Evolutionary conservation across 2,113 vertebrate genomes (phyloP).

Genomic region (Trachemys scripta): DNA sequence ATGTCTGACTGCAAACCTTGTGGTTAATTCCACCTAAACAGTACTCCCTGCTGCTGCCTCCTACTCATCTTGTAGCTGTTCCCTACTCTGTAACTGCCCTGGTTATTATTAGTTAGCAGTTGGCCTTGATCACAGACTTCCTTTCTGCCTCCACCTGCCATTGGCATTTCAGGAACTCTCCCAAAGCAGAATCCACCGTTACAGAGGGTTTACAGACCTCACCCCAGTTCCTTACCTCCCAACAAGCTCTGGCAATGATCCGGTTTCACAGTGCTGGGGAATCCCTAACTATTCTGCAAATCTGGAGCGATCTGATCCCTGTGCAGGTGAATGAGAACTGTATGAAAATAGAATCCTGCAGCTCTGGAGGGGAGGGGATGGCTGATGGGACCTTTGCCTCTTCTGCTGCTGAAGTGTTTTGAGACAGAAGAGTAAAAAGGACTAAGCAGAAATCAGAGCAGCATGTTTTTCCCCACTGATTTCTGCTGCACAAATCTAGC

Average conservation of each 20-base stretch:
- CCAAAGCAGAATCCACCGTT: not conserved
- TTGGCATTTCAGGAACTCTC: not conserved
- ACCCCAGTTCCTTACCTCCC: not conserved
- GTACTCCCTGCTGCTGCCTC: not conserved
- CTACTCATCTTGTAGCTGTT: not conserved
- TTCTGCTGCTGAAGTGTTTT: not conserved
- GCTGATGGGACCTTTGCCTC: not conserved
- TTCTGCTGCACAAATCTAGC: not conserved
- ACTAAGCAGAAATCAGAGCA: not conserved
- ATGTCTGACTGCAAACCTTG: constrained; percentile 15
- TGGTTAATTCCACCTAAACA: constrained; percentile 44
- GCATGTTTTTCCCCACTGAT: not conserved
- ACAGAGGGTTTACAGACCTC: not conserved
- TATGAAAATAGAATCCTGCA: not conserved
- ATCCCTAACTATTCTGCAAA: not conserved
- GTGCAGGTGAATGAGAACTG: not conserved
- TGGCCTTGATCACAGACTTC: not conserved
- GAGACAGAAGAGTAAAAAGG: not conserved
- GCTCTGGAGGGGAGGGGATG: not conserved
- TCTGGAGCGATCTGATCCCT: not conserved
- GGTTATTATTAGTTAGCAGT: not conserved
- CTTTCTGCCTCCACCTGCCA: not conserved
- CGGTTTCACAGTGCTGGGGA: not conserved
- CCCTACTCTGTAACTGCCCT: not conserved
- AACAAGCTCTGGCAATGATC: not conserved